Base-by-base conservation (phyloP, 2,888 invertebrate genomes). In the Lithophane semibrunnea region DNA sequence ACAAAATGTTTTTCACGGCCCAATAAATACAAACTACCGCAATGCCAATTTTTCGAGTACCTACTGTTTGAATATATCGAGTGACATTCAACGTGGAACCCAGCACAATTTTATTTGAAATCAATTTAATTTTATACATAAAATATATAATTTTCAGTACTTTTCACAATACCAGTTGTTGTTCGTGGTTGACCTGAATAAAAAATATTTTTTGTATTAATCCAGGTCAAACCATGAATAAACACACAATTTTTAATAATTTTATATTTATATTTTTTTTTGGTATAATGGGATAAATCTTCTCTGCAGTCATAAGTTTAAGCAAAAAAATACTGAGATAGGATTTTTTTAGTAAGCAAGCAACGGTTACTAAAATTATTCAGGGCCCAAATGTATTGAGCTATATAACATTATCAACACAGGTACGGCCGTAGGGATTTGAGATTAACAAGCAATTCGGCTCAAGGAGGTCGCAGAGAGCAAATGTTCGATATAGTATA, bases 381-480 rank as follows among this genome's bases (percentile, higher is more conserved):
- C 44, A 63, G 21, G 54, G 42, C 18, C 47, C 60, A 70, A 58
- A 73, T 61, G 47, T 64, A 77, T 68, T 68, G 37, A 37, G 78
- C 77, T 69, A 24, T 58, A 52, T 79, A 52, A 75, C 56, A 69
- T 64, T 18, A 74, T 75, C 61, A 81, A 74, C 58, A 76, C 83
- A 79, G 75, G 79, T 73, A 78, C 70, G 29, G 7, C 78, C 73
- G n/a, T 7, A 56, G 76, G 60, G 83, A 74, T 73, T 81, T 64
- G 8, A 63, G 69, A 77, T 80, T 74, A 85, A 77, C 70, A 73
- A 80, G 61, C 60, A 66, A 56, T 80, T 54, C 60, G 18, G 63
- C 72, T 60, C 66, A 52, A 58, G 47, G 37, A 49, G 60, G 21
- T 71, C 21, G 3, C 58, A n/a, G 42, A 29, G 47, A 65, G 13